Evolutionary conservation across 2,888 invertebrate genomes (phyloP).

Genomic region (Didymodactylos carnosus): DNA sequence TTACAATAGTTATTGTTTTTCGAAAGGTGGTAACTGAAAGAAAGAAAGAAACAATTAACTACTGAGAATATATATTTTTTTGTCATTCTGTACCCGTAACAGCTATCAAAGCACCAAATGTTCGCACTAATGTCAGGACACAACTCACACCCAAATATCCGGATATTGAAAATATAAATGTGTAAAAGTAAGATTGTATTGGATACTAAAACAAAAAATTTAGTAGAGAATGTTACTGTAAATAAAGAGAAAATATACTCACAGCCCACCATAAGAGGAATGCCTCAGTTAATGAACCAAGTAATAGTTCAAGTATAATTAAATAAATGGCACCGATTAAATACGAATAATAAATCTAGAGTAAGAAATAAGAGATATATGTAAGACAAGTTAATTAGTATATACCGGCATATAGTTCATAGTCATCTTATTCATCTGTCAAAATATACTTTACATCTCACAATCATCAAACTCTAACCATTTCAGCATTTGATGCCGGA

Average conservation of each 20-base stretch:
- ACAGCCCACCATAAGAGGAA: not conserved
- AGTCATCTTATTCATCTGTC: not conserved
- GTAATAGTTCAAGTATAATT: not conserved
- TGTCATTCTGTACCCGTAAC: conserved; percentile 27
- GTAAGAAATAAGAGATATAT: too few species aligned
- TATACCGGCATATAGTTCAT: too few species aligned
- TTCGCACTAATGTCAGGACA: conserved; percentile 65
- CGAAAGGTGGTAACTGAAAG: conserved; percentile 41
- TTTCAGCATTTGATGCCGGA: conserved; percentile 9
- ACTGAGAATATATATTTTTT: not conserved
- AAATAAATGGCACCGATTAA: conserved; percentile 15
- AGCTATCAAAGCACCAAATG: conserved; percentile 71
- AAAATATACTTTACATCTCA: not conserved
- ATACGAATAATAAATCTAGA: conserved; percentile 10
- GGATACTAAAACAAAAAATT: not conserved
- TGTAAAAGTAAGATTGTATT: not conserved
- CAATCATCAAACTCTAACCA: not conserved
- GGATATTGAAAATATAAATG: conserved; percentile 57
- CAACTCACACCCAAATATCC: conserved; percentile 82
- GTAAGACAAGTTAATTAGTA: too few species aligned
- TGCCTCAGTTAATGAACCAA: not conserved
- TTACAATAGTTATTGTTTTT: conserved; percentile 70
- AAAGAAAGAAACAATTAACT: not conserved
- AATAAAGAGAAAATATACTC: not conserved
- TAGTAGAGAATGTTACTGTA: not conserved